Evolutionary conservation across 2,888 invertebrate species (phyloP).

Genomic region (Esperia sulphurella): DNA sequence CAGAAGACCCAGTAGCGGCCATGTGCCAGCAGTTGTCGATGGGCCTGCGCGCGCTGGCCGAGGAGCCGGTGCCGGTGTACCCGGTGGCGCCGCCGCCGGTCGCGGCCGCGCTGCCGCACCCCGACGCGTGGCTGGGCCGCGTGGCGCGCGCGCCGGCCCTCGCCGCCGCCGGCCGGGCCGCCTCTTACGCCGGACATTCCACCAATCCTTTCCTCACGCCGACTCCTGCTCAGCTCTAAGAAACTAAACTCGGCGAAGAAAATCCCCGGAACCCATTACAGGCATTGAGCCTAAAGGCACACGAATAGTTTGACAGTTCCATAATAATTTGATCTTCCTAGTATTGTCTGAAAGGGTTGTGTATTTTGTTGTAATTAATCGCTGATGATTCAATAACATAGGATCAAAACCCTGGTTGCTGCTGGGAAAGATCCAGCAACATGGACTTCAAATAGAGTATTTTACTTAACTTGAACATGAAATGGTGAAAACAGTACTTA

Average conservation of each 20-base stretch:
- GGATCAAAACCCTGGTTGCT: no score
- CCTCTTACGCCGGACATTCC: conserved; percentile 49
- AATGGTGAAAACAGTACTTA: no score
- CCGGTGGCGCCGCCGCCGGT: conserved; percentile 36
- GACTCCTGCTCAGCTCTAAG: conserved; percentile 25
- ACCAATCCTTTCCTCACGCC: conserved; percentile 46
- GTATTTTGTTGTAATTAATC: no score
- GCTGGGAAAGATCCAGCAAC: no score
- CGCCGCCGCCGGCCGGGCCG: conserved; percentile 64
- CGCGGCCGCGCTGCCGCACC: conserved; percentile 82
- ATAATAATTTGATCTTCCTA: no score
- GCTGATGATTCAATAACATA: no score
- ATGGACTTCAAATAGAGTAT: no score
- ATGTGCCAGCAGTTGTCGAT: conserved; percentile 90
- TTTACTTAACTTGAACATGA: no score
- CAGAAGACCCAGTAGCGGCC: conserved; percentile 81
- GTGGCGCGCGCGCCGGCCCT: conserved; percentile 79
- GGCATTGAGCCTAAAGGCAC: no score
- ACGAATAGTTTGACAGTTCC: no score
- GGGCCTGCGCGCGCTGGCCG: conserved; percentile 86
- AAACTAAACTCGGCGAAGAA: neutral
- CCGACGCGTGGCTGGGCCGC: conserved; percentile 91
- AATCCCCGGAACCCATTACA: neutral
- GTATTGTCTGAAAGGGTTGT: no score
- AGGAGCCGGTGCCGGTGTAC: conserved; percentile 50